Base-by-base conservation (phyloP, 1,140 invertebrate genomes). In the Adelges cooleyi region DNA sequence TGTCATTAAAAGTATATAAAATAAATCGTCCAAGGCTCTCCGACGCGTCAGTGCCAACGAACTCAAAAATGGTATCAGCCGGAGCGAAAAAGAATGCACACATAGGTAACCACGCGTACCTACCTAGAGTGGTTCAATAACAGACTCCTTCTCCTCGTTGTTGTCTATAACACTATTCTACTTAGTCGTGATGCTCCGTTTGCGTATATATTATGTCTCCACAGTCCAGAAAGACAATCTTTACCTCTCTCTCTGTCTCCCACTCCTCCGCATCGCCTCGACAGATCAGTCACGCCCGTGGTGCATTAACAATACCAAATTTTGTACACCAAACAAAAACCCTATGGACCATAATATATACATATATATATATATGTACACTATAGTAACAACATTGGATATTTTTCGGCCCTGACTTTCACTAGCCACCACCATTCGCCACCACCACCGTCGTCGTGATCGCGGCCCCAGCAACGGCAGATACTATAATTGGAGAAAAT, bases 251-350 rank as follows among this genome's bases (percentile, higher is more conserved):
- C 25, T 11, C 22, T 22, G 9, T 62, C 15, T 62, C 25, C 53
- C 38, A 13, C 36, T 38, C 36, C 36, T 38, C 40, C 15, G 40
- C n/a, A 4, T 44, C n/a, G 4, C 40, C n/a, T 62, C 46, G 56
- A 62, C 42, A 15, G 56, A 62, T 62, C 33, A 62, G 56, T 62
- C 56, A 62, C 56, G 56, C 56, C 13, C 15, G 42, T 29, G 5
- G 42, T 29, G 5, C 11, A 48, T 62, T 33, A 22, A 62, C 56
- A 62, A 62, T 62, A 62, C 56, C 44, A 13, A 62, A 46, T 62
- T 62, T 33, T 6, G 29, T 33, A 62, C 44, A 33, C 42, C 17
- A 62, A 48, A 62, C 40, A 33, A 62, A 62, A 59, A 44, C 38
- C 25, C 42, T 48, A n/a, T 22, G 42, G 13, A 27, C 23, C 11